phyloP scores from a whole-genome alignment of 2,888 invertebrate genomes.

The Yponomeuta cagnagella region DNA sequence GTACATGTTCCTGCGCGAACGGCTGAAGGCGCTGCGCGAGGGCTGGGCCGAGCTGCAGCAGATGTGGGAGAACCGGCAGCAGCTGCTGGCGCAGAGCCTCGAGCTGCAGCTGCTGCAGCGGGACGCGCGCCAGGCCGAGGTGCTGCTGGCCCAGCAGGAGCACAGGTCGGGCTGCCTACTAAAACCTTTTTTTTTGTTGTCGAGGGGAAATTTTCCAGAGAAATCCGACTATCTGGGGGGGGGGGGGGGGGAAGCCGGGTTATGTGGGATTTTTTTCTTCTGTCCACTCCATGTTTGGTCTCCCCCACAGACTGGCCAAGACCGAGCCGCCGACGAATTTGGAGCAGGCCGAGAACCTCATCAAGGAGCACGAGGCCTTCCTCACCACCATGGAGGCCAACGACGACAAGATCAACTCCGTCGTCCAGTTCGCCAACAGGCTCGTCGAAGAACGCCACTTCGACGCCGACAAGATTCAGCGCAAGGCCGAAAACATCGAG shows the following conservation, averaged over 20 bases:
- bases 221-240: too few species aligned
- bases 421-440: conserved; percentile 94
- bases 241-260: too few species aligned
- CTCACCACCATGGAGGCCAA: conserved; percentile 99
- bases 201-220: too few species aligned
- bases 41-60: conserved; percentile 99
- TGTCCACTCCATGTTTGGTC: not conserved
- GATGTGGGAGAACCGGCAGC: conserved; percentile 99
- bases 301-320: conserved; percentile 82
- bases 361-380: conserved; percentile 99
- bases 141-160: conserved; percentile 97
- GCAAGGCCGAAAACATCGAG: conserved; percentile 96
- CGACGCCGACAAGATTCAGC: conserved; percentile 96
- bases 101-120: conserved; percentile 96
- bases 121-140: conserved; percentile 98
- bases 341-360: conserved; percentile 97
- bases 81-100: conserved; percentile 93
- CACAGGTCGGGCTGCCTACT: conserved; percentile 78
- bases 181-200: too few species aligned
- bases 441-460: conserved; percentile 95
- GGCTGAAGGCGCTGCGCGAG: conserved; percentile 97
- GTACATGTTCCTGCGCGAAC: conserved; percentile 99
- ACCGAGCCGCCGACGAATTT: conserved; percentile 96
- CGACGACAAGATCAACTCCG: conserved; percentile 98
- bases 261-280: too few species aligned